Percentiles rank a stretch among this genome's conserved stretches.
phyloP scores from a whole-genome alignment of 1,140 invertebrate species.

The Gonatopus flavifemur region DNA sequence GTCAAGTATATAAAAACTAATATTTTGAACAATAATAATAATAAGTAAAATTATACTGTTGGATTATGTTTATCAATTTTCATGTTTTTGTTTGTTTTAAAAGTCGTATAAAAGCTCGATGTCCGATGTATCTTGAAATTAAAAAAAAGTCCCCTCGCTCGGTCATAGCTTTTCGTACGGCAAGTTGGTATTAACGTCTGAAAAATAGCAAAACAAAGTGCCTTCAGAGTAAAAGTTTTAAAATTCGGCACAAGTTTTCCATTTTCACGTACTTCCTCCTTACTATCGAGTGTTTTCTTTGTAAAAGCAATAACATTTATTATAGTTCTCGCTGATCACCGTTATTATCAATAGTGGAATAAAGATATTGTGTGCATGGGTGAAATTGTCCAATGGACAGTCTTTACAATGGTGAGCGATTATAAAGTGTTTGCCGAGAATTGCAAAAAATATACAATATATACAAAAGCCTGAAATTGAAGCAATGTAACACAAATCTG shows the following conservation, averaged over 20 bases:
- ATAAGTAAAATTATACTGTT: slow-evolving; percentile 20
- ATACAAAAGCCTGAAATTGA: slow-evolving; percentile 19
- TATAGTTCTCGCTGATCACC: too few species aligned
- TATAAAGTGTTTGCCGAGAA: slow-evolving; percentile 13
- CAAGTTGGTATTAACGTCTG: slow-evolving; percentile 85
- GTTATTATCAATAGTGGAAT: too few species aligned
- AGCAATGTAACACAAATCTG: background rate
- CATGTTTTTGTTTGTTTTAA: too few species aligned
- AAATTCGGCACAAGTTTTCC: background rate
- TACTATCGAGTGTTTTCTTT: too few species aligned
- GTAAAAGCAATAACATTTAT: too few species aligned
- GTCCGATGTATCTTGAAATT: slow-evolving; percentile 50
- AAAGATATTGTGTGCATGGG: too few species aligned
- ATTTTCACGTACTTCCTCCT: background rate
- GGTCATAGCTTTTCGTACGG: slow-evolving; percentile 86
- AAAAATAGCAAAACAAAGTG: slow-evolving; percentile 67
- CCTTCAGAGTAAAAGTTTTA: slow-evolving; percentile 49
- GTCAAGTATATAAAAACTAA: too few species aligned
- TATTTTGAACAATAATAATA: too few species aligned
- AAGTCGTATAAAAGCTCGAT: slow-evolving; percentile 39
- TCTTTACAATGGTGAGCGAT: too few species aligned
- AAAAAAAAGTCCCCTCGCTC: slow-evolving; percentile 49
- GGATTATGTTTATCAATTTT: slow-evolving; percentile 19
- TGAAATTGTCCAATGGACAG: slow-evolving; percentile 3
- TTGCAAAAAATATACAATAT: slow-evolving; percentile 15